A percentile compares a stretch with the other conserved stretches of the same genome.
Evolutionary conservation across 2,888 invertebrate genomes (phyloP).

Genomic region (Lasioglossum villosulum): DNA sequence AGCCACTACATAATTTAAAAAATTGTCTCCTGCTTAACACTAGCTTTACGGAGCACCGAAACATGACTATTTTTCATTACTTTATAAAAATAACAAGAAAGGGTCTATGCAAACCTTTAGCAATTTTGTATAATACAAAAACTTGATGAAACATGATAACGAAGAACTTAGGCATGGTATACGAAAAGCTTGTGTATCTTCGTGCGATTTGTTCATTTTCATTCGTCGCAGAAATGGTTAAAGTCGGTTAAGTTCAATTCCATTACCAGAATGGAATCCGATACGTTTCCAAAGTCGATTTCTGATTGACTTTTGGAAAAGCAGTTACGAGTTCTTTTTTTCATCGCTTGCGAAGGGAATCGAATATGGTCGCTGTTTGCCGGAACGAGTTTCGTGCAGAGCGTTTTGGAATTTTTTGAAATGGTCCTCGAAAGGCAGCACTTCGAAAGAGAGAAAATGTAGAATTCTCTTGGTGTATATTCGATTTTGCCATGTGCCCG

Average conservation of each 20-base stretch:
- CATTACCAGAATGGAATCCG: neutral
- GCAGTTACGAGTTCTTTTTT: neutral
- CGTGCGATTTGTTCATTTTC: neutral
- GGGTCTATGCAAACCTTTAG: too few relatives aligned
- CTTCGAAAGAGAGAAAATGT: neutral
- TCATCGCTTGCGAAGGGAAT: neutral
- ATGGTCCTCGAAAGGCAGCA: neutral
- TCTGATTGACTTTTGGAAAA: neutral
- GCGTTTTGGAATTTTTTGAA: neutral
- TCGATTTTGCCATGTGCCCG: neutral
- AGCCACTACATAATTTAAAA: neutral
- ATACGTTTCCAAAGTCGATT: neutral
- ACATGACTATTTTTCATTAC: too few relatives aligned
- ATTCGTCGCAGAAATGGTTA: neutral
- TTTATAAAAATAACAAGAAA: too few relatives aligned
- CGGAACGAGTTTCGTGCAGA: neutral
- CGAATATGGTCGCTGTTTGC: neutral
- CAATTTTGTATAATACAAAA: too few relatives aligned
- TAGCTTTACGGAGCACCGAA: neutral
- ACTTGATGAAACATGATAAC: neutral
- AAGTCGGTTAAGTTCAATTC: neutral
- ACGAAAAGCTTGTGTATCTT: neutral
- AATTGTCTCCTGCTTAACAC: neutral
- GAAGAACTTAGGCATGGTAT: neutral
- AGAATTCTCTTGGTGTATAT: neutral